These are phyloP conservation scores for Urophycis tenuis DNA, from an alignment of 2,797 vertebrate species.

Conservation along the genomic window DNA sequence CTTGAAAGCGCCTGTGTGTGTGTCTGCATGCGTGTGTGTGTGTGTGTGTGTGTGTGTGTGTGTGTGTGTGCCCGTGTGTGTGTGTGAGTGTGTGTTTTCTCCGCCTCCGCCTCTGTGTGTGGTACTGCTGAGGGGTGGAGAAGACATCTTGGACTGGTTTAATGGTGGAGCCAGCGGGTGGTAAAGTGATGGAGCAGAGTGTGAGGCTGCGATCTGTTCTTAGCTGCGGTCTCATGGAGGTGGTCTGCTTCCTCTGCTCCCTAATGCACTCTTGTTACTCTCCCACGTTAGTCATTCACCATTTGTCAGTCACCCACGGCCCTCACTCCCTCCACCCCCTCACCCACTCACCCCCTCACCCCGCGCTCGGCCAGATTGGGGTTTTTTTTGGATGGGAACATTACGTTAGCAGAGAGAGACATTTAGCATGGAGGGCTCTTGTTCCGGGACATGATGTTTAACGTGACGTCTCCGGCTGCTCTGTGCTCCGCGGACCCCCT, in stretches of 20 bases:
- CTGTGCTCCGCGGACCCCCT: not conserved
- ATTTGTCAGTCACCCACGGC: constrained; percentile 1
- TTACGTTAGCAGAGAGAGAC: not conserved
- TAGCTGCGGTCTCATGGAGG: constrained; percentile 52
- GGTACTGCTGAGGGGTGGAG: constrained; percentile 13
- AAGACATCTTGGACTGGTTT: constrained; percentile 53
- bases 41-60: constrained; percentile 16
- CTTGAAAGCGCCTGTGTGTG: constrained; percentile 6
- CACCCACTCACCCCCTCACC: no score
- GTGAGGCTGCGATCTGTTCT: constrained; percentile 45
- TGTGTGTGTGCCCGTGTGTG: constrained; percentile 6
- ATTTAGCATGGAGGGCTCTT: not conserved
- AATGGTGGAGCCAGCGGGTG: not conserved
- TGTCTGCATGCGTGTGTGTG: constrained; percentile 10
- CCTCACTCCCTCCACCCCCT: not conserved
- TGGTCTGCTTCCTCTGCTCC: constrained; percentile 28
- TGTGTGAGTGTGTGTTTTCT: not conserved
- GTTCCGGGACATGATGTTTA: not conserved
- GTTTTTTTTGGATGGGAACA: no score
- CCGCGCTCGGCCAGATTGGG: not conserved
- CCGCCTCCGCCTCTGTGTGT: no score
- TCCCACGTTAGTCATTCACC: constrained; percentile 6
- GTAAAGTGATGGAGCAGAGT: constrained; percentile 46
- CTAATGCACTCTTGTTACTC: constrained; percentile 24
- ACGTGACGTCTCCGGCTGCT: not conserved